Percentiles rank a stretch among this genome's conserved stretches.
These are phyloP conservation scores for Eucriotettix oculatus DNA, from an alignment of 2,888 invertebrate species.

Conservation along the genomic window DNA sequence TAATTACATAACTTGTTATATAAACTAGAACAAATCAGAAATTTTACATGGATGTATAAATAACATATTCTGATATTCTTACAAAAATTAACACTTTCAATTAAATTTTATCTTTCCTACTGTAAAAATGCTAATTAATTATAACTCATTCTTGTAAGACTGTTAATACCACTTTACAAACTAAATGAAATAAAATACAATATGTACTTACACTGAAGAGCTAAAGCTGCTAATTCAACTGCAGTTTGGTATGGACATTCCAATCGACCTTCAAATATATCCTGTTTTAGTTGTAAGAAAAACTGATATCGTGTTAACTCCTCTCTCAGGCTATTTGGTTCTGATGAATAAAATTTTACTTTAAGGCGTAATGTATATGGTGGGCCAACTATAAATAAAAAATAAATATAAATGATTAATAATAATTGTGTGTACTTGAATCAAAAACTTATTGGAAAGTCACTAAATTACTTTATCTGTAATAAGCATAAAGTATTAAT, in stretches of 20 bases:
- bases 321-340: constrained; percentile 90
- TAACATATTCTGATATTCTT: no score
- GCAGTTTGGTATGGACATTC: constrained; percentile 76
- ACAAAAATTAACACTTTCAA: no score
- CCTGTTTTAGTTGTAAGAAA: constrained; percentile 92
- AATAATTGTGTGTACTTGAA: background rate
- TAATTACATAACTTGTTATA: no score
- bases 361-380: constrained; percentile 89
- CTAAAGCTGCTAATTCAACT: constrained; percentile 78
- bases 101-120: no score
- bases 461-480: background rate
- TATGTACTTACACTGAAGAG: constrained; percentile 69
- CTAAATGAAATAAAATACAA: background rate
- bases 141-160: no score
- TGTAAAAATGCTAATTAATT: no score
- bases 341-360: constrained; percentile 98
- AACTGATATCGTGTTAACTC: constrained; percentile 97
- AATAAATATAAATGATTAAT: background rate
- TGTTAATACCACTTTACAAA: no score
- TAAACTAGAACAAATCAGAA: no score
- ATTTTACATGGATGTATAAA: no score
- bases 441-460: background rate
- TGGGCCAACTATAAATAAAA: constrained; percentile 63
- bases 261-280: constrained; percentile 78
- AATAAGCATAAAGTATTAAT: background rate